Percentiles rank a stretch among this genome's conserved stretches.
Conservation (phyloP, 2,888 invertebrate species). For the Eristalis tenax region DNA sequence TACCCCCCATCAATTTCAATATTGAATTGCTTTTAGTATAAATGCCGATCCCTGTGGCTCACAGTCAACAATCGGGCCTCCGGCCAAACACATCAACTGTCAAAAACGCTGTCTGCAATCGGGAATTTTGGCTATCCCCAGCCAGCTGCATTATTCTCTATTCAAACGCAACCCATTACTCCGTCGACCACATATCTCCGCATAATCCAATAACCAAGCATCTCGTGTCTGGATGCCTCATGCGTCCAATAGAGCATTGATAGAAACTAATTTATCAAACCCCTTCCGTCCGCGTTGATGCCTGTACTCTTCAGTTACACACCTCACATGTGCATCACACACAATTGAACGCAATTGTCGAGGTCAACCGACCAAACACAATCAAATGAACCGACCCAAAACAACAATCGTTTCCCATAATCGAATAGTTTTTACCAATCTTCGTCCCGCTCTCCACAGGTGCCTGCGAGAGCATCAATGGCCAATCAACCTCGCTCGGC, state of each 20-base stretch:
- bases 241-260: neutral
- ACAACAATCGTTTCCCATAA: slow-evolving; percentile 35
- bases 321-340: neutral
- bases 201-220: neutral
- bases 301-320: neutral
- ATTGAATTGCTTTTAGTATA: neutral
- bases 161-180: neutral
- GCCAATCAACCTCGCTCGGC: slow-evolving; percentile 77
- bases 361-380: slow-evolving; percentile 21
- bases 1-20: neutral
- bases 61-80: neutral
- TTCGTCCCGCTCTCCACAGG: slow-evolving; percentile 75
- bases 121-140: neutral
- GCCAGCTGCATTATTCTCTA: no score
- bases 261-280: neutral
- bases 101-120: neutral
- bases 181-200: neutral
- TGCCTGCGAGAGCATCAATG: slow-evolving; percentile 76
- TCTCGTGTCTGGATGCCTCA: neutral
- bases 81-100: neutral
- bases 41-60: neutral
- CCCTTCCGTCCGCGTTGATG: neutral
- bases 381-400: slow-evolving; percentile 28
- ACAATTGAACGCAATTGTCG: neutral
- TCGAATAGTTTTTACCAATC: slow-evolving; percentile 11